phyloP scores from a whole-genome alignment of 1,140 invertebrate genomes.

The Dendrolimus kikuchii region DNA sequence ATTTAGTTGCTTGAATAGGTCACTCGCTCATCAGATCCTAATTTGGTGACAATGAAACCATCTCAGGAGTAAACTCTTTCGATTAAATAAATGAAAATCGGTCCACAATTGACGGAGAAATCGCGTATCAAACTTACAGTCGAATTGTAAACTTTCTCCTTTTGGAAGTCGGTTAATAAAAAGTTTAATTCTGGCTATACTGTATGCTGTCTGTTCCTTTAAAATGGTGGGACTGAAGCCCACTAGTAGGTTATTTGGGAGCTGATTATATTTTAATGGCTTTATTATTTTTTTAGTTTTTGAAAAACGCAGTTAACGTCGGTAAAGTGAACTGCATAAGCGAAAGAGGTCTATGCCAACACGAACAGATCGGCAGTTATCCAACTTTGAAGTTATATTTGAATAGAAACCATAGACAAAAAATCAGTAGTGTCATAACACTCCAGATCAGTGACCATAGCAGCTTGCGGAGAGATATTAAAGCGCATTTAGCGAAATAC shows the following conservation, averaged over 20 bases:
- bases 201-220: too few relatives aligned
- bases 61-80: too few relatives aligned
- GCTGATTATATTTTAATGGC: neutral
- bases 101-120: too few relatives aligned
- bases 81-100: too few relatives aligned
- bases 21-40: too few relatives aligned
- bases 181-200: too few relatives aligned
- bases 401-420: slow-evolving; percentile 20
- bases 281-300: slow-evolving; percentile 25
- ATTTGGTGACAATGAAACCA: too few relatives aligned
- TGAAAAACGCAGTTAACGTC: slow-evolving; percentile 40
- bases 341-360: slow-evolving; percentile 43
- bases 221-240: too few relatives aligned
- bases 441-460: slow-evolving; percentile 37
- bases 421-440: slow-evolving; percentile 25
- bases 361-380: slow-evolving; percentile 50
- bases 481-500: slow-evolving; percentile 31
- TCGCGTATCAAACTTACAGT: too few relatives aligned
- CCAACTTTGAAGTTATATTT: slow-evolving; percentile 45
- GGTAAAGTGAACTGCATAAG: slow-evolving; percentile 56
- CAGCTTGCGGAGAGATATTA: slow-evolving; percentile 31
- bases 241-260: neutral
- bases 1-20: too few relatives aligned
- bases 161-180: too few relatives aligned
- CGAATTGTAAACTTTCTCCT: too few relatives aligned